Percentiles rank a stretch among this genome's conserved stretches.
phyloP scores from a whole-genome alignment of 2,888 invertebrate genomes.

The Thysanoteuthis rhombus region DNA sequence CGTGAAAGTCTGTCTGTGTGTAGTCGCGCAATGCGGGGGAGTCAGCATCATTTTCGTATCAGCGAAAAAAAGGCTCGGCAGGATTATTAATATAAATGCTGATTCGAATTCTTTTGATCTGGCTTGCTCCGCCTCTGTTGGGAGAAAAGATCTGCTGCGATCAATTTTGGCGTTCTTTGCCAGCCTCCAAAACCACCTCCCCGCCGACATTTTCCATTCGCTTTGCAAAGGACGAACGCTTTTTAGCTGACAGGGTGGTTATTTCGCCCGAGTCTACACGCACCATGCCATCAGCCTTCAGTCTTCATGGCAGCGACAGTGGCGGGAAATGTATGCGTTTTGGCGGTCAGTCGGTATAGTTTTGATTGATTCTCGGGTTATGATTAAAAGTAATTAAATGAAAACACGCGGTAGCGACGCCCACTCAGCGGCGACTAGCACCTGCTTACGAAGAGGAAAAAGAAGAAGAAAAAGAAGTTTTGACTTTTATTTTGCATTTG shows the following conservation, averaged over 20 bases:
- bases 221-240: not conserved
- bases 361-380: not conserved
- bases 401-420: not conserved
- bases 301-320: not conserved
- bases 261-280: not conserved
- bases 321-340: not conserved
- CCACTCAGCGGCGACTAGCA: not conserved
- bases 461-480: not conserved
- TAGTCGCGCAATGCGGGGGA: not conserved
- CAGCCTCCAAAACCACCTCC: too few relatives aligned
- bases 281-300: not conserved
- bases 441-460: not conserved
- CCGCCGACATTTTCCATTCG: not conserved
- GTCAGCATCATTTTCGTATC: not conserved
- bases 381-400: constrained; percentile 12
- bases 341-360: not conserved
- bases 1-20: not conserved
- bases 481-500: not conserved
- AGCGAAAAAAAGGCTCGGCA: not conserved
- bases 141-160: not conserved
- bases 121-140: not conserved
- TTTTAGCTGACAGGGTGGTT: not conserved
- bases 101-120: not conserved
- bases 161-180: not conserved
- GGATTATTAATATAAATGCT: not conserved